phyloP scores from a whole-genome alignment of 2,797 vertebrate genomes.

The Lates japonicus region DNA sequence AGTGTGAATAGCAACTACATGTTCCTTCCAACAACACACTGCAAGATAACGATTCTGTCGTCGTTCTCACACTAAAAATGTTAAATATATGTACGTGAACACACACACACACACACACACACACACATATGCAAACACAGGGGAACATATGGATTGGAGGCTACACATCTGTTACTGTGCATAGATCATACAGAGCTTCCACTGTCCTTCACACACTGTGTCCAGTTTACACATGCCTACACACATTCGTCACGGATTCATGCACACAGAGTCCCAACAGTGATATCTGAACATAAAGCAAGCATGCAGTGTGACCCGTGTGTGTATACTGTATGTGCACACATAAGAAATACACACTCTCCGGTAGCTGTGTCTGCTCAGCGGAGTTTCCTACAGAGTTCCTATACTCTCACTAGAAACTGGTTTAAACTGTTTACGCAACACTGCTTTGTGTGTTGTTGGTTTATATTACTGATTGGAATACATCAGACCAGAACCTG shows the following conservation, averaged over 20 bases:
- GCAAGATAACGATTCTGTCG: background rate
- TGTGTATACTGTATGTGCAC: background rate
- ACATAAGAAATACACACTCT: background rate
- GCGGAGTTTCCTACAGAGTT: background rate
- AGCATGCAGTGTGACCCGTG: fast-evolving
- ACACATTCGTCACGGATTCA: background rate
- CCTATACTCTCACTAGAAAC: background rate
- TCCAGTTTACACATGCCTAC: conserved; percentile 1
- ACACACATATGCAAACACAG: background rate
- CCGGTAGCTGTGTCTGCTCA: background rate
- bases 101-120: background rate
- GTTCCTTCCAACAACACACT: background rate
- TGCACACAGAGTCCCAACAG: background rate
- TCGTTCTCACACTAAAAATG: too few species aligned
- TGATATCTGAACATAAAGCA: background rate
- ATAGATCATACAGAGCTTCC: conserved; percentile 16
- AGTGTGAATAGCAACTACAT: background rate
- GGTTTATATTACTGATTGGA: conserved; percentile 39
- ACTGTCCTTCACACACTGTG: conserved; percentile 5
- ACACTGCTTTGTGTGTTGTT: too few species aligned
- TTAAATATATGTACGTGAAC: too few species aligned
- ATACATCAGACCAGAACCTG: conserved; percentile 34
- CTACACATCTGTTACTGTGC: conserved; percentile 35
- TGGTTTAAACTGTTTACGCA: too few species aligned
- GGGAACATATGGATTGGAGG: background rate